Conservation (phyloP, 1,140 invertebrate genomes). For the Drosophila novamexicana region DNA sequence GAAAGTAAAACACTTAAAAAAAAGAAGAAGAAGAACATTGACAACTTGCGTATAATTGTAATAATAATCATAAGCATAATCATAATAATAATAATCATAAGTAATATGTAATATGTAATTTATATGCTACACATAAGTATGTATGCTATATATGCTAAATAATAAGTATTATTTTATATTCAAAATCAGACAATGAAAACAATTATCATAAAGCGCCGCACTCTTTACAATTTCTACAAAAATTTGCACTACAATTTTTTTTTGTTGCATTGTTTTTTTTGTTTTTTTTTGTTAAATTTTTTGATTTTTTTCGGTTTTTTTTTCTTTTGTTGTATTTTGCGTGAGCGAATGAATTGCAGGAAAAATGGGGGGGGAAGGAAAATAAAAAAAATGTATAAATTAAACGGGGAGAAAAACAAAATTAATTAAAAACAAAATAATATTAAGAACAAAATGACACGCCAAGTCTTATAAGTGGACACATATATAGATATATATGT, state of each 20-base stretch:
- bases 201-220: constrained; percentile 45
- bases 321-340: constrained; percentile 6
- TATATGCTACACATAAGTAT: constrained; percentile 45
- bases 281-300: constrained; percentile 9
- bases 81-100: constrained; percentile 36
- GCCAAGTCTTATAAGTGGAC: constrained; percentile 30
- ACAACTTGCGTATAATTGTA: constrained; percentile 41
- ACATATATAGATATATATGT: constrained; percentile 7
- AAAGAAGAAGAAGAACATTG: constrained; percentile 34
- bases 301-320: constrained; percentile 2
- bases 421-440: constrained; percentile 8
- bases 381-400: not conserved
- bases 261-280: constrained; percentile 10
- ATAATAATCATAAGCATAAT: constrained; percentile 43
- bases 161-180: constrained; percentile 25
- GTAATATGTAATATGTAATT: constrained; percentile 41
- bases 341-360: not conserved
- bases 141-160: constrained; percentile 37
- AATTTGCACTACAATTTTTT: constrained; percentile 32
- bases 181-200: constrained; percentile 52
- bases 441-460: constrained; percentile 19
- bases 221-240: constrained; percentile 38
- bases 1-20: constrained; percentile 50
- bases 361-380: not conserved
- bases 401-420: constrained; percentile 1